Evolutionary conservation across 2,888 invertebrate species (phyloP).

Genomic region (Euplexia lucipara): DNA sequence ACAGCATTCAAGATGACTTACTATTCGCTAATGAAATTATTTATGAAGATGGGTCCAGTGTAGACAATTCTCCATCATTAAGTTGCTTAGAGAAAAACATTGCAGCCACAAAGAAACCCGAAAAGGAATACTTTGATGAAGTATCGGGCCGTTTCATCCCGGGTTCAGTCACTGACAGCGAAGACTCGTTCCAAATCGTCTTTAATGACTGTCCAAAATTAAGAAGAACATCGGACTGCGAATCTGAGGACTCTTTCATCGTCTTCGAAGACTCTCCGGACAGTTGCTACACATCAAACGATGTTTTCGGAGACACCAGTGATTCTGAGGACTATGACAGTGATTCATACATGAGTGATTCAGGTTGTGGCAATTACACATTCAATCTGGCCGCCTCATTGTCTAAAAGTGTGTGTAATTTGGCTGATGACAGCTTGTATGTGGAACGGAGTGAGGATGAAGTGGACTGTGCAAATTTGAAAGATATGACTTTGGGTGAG

Average conservation of each 20-base stretch:
- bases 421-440: conserved; percentile 83
- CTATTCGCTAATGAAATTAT: conserved; percentile 76
- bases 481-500: conserved; percentile 31
- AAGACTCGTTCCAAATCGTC: conserved; percentile 88
- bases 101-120: conserved; percentile 32
- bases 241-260: conserved; percentile 92
- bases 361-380: conserved; percentile 71
- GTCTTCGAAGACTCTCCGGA: conserved; percentile 86
- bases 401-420: conserved; percentile 81
- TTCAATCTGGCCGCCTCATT: conserved; percentile 72
- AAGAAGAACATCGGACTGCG: conserved; percentile 85
- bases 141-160: conserved; percentile 81
- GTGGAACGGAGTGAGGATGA: conserved; percentile 76
- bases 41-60: conserved; percentile 69
- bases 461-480: conserved; percentile 78
- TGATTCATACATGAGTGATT: conserved; percentile 73
- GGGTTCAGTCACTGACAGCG: conserved; percentile 75
- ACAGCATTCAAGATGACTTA: conserved; percentile 76
- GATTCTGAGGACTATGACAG: conserved; percentile 69
- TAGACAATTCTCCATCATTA: conserved; percentile 71
- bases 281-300: conserved; percentile 83
- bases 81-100: conserved; percentile 51
- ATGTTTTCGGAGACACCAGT: conserved; percentile 77
- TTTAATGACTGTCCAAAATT: conserved; percentile 77
- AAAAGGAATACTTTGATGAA: conserved; percentile 81